Evolutionary conservation across 2,797 vertebrate species (phyloP), one percentile per base, ranked within the genome.

Genomic region (Peromyscus attwateri): DNA sequence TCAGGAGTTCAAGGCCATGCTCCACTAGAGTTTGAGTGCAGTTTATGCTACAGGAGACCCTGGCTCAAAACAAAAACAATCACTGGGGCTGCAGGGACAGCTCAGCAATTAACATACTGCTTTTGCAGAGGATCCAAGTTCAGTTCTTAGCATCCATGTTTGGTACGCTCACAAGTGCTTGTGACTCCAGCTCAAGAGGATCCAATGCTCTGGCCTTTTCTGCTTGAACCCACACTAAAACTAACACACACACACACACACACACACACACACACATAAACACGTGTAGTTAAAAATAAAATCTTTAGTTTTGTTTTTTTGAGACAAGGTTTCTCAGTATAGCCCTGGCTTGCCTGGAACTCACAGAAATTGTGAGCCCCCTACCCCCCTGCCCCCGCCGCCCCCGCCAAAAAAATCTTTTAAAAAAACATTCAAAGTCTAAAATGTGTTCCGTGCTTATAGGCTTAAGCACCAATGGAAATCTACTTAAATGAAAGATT

Each of bases 401-500:
- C 46, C 46, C n/a, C n/a, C n/a, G 46, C 46, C 7, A 66, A 12
- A 31, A 71, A 40, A 60, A 60, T 37, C 21, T 7, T 8, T 1
- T 14, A 43, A 90, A 85, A 68, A 23, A 25, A n/a, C 6, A n/a
- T 49, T 93, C 31, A 77, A 87, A 31, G 43, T 87, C 40, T 75
- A 81, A 80, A 91, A 52, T 87, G 46, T 83, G 19, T n/a, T 84
- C 6, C 10, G 25, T 76, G 62, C 19, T 70, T 82, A 62, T 8
- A 88, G 31, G 62, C 40, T 71, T 93, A 77, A 79, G 17, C 64
- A 37, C 91, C 31, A 88, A 55, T 83, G 52, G 66, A 87, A 82
- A 82, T 82, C 10, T 84, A 64, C 31, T 76, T 76, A 89, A 70
- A 46, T 83, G 34, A 83, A 95, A 76, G 46, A 83, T 91, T 66